phyloP scores from a whole-genome alignment of 2,888 invertebrate genomes.

The Ganaspis brasiliensis region DNA sequence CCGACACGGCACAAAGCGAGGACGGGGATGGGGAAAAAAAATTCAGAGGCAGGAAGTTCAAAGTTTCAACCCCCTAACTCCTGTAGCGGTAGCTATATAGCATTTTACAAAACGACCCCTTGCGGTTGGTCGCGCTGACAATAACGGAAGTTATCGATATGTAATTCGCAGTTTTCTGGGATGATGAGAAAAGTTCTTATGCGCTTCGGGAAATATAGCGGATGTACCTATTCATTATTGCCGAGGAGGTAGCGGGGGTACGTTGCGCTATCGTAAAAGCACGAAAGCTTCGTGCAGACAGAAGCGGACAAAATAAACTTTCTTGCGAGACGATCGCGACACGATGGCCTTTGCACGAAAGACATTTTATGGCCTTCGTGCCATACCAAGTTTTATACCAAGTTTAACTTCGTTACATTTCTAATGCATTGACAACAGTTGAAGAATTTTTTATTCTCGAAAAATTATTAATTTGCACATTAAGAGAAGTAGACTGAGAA shows the following conservation, averaged over 20 bases:
- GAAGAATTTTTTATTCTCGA: background rate
- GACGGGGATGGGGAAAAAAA: background rate
- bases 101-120: conserved; percentile 20
- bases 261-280: conserved; percentile 37
- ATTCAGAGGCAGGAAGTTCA: conserved; percentile 33
- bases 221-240: conserved; percentile 63
- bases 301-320: conserved; percentile 35
- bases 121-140: conserved; percentile 48
- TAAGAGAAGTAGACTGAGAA: too few relatives aligned
- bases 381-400: background rate
- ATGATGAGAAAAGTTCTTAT: conserved; percentile 65
- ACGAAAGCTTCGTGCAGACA: conserved; percentile 29
- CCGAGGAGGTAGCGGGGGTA: conserved; percentile 48
- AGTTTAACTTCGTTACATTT: background rate
- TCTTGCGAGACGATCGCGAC: conserved; percentile 37
- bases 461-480: too few relatives aligned
- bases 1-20: background rate
- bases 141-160: conserved; percentile 61
- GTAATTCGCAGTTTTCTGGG: conserved; percentile 64
- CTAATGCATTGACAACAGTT: background rate
- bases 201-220: conserved; percentile 61
- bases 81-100: too few relatives aligned
- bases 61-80: background rate
- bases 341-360: conserved; percentile 34
- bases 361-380: conserved; percentile 3